Base-by-base conservation (phyloP, 2,888 invertebrate species). In the Colletes collaris region DNA sequence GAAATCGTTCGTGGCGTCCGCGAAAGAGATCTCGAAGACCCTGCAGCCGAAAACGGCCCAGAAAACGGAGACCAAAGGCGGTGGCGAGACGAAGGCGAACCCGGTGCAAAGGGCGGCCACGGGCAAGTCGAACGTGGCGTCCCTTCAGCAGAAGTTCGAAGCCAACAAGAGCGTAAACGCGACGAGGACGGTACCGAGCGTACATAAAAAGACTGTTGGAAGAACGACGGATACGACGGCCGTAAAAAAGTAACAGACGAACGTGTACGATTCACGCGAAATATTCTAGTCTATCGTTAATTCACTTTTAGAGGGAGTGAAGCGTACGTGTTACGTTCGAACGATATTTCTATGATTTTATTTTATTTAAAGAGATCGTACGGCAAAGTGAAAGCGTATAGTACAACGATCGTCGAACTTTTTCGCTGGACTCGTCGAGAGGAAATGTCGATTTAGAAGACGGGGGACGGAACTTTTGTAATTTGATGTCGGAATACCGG, bases 141-240 rank as follows among this genome's bases (percentile, higher is more conserved):
- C 96, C 75, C 93, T 97, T 86, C 97, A 97, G 89, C 96, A 96
- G 88, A 97, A 96, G 92, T 97, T 97, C 90, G 97, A 97, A 93
- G 95, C 94, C 88, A 93, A 93, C 66, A 90, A 88, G 66, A 79
- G 75, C 76, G 83, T 66, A 59, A 84, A 79, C 59, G 71, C 81
- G 13, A 55, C 82, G 44, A 86, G 87, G 67, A 89, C 83, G 62
- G 74, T 88, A 13, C 50, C 84, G 27, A 79, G 82, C 35, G 85
- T 84, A 10, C 84, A 82, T 40, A 88, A 89, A 74, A 76, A 83
- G 46, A 77, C 82, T 40, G 44, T 80, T 44, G 85, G 82, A 3
- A 89, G 89, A 66, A 46, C 75, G 56, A 67, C 73, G 35, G 90
- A 90, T 67, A 63, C 73, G 44, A 76, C 72, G 59, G 79, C 63